These are phyloP conservation scores for Capitella teleta DNA, from an alignment of 1,140 invertebrate species.

Conservation along the genomic window DNA sequence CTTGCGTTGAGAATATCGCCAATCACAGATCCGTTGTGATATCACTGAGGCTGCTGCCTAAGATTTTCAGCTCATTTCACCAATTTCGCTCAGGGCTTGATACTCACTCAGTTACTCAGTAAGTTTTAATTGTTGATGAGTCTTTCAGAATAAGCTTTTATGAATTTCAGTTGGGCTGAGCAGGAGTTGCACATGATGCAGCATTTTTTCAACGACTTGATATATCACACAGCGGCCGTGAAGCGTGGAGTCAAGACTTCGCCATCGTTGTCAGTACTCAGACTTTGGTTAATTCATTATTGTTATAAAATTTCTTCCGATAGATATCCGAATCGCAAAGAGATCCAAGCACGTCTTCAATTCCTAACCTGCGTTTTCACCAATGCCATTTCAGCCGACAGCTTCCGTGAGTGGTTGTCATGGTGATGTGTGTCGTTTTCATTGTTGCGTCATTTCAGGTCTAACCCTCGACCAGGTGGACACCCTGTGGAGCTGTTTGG, in stretches of 20 bases:
- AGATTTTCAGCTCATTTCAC: slow-evolving; percentile 81
- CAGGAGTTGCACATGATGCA: slow-evolving; percentile 80
- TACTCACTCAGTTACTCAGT: slow-evolving; percentile 41
- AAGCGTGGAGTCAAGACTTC: slow-evolving; percentile 17
- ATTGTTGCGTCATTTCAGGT: slow-evolving; percentile 41
- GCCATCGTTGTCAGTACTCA: background rate
- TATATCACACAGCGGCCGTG: slow-evolving; percentile 38
- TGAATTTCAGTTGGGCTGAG: slow-evolving; percentile 65
- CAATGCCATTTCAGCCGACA: slow-evolving; percentile 69
- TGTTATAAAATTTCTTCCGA: background rate
- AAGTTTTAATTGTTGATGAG: slow-evolving; percentile 20
- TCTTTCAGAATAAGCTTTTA: background rate
- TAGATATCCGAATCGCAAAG: no score
- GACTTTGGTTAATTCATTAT: background rate
- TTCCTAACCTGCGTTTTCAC: slow-evolving; percentile 87
- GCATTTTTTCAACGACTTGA: slow-evolving; percentile 74
- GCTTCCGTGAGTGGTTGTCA: slow-evolving; percentile 52
- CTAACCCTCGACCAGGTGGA: slow-evolving; percentile 80
- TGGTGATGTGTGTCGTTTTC: background rate
- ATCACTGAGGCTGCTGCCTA: slow-evolving; percentile 73
- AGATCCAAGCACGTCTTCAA: slow-evolving; percentile 77
- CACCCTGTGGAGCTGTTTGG: slow-evolving; percentile 77
- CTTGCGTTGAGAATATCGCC: slow-evolving; percentile 78
- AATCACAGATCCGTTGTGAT: slow-evolving; percentile 70
- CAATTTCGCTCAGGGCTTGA: slow-evolving; percentile 54